Conservation (phyloP, 2,888 invertebrate species). For the Polyommatus iphigenia region DNA sequence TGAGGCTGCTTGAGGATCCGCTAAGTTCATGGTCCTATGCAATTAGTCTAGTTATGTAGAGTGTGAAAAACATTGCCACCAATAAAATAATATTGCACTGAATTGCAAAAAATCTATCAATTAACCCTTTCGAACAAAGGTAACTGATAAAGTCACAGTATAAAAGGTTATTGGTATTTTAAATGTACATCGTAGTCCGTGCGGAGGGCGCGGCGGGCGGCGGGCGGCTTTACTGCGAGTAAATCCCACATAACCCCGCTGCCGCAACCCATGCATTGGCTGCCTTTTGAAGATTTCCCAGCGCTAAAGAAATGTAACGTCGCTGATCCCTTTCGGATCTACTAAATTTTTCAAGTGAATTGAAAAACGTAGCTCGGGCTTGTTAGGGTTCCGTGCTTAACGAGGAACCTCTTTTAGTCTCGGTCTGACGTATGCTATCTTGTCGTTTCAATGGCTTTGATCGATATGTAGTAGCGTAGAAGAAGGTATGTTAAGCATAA, state of each 20-base stretch:
- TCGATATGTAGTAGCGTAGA: neutral
- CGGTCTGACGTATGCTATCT: conserved; percentile 11
- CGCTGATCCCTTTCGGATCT: conserved; percentile 17
- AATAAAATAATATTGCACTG: neutral
- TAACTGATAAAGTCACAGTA: neutral
- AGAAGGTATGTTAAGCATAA: neutral
- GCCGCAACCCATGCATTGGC: conserved; percentile 16
- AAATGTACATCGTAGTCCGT: neutral
- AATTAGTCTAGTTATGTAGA: no score
- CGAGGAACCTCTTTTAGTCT: neutral
- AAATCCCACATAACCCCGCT: conserved; percentile 15
- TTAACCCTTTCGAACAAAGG: neutral
- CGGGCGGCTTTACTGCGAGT: neutral
- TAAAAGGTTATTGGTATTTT: conserved; percentile 20
- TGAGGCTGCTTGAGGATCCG: no score
- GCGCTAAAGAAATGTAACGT: conserved; percentile 21
- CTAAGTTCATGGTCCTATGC: no score
- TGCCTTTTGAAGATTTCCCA: conserved; percentile 22
- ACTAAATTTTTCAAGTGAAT: conserved; percentile 24
- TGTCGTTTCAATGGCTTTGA: neutral
- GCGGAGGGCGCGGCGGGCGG: neutral
- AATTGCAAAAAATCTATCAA: neutral
- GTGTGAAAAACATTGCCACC: no score
- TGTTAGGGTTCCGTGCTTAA: conserved; percentile 7
- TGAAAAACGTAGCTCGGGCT: conserved; percentile 21